These are phyloP conservation scores for Hirtodrosophila alboralis DNA, from an alignment of 2,888 invertebrate species.

Conservation along the genomic window DNA sequence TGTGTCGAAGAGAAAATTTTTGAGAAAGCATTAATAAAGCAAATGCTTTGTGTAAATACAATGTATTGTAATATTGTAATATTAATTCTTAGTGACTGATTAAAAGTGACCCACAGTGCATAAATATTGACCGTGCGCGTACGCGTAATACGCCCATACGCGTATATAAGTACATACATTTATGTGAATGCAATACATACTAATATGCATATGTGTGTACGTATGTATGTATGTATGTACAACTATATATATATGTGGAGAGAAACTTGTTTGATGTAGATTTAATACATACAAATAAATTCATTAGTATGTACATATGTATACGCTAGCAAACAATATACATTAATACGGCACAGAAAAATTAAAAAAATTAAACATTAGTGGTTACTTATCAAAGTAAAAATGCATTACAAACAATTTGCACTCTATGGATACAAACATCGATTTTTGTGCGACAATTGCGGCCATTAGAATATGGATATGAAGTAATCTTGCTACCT, in stretches of 20 bases:
- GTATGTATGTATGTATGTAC: constrained; percentile 15
- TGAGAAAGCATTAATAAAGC: constrained; percentile 37
- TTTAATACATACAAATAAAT: constrained; percentile 11
- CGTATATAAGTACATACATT: constrained; percentile 1
- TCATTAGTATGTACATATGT: constrained; percentile 13
- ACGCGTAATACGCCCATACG: not conserved
- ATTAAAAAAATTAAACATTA: constrained; percentile 3
- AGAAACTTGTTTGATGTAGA: constrained; percentile 50
- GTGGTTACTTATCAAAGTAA: not conserved
- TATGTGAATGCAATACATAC: constrained; percentile 14
- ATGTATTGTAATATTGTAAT: constrained; percentile 2
- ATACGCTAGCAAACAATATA: constrained; percentile 10
- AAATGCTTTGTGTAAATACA: constrained; percentile 12
- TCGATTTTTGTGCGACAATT: not conserved
- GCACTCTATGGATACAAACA: constrained; percentile 1
- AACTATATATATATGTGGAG: constrained; percentile 21
- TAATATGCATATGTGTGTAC: constrained; percentile 21
- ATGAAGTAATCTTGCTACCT: constrained; percentile 18
- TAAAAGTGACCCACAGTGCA: constrained; percentile 8
- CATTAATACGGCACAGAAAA: constrained; percentile 2
- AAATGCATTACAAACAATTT: not conserved
- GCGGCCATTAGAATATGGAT: constrained; percentile 8
- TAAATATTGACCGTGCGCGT: constrained; percentile 11
- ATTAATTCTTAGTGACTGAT: not conserved
- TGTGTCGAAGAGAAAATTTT: constrained; percentile 61